Base-by-base conservation (phyloP, 1,140 invertebrate species). In the Leptonema lineaticorne region DNA sequence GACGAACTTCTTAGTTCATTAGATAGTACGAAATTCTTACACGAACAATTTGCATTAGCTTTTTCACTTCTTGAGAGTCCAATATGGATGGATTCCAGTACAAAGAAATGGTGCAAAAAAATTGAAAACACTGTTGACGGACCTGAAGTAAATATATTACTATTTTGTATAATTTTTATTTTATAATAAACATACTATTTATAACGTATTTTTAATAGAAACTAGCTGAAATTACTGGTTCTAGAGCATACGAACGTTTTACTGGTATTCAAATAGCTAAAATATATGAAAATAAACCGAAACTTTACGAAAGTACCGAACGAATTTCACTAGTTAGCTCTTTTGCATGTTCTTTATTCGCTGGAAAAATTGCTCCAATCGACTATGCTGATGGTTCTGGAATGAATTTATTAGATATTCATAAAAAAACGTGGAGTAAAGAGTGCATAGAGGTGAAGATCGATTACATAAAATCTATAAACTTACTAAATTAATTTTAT, bases 61-160 rank as follows among this genome's bases (percentile, higher is more conserved):
- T 98, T 98, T 79, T 88, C 91, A 11, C 74, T 94, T 1, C 78
- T 84, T 0, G 85, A 93, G 63, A 93, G 93, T n/a, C 96, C 96
- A 0, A 88, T 97, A 27, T 99, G 96, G 96, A 96, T 97, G 95
- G 96, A 98, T 79, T 90, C 91, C 0, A 96, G 93, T 70, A 98
- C 96, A 0, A 86, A 84, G 0, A 80, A 85, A 46, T 89, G 97
- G 73, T 98, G 96, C 77, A 77, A 82, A 46, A 79, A 88, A 63
- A 77, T 98, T 41, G 95, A 98, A 78, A 84, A 89, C 29, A 85
- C 84, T 46, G 84, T 94, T 18, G 95, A 94, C 24, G 94, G 95
- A 4, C 81, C 90, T 63, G 82, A 87, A 78, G 90, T 90, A 78
- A 24, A 60, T 22, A 64, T 11, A 20, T 3, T n/a, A 64, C n/a